Evolutionary conservation across 2,113 vertebrate species (phyloP).

Genomic region (Mobula birostris): DNA sequence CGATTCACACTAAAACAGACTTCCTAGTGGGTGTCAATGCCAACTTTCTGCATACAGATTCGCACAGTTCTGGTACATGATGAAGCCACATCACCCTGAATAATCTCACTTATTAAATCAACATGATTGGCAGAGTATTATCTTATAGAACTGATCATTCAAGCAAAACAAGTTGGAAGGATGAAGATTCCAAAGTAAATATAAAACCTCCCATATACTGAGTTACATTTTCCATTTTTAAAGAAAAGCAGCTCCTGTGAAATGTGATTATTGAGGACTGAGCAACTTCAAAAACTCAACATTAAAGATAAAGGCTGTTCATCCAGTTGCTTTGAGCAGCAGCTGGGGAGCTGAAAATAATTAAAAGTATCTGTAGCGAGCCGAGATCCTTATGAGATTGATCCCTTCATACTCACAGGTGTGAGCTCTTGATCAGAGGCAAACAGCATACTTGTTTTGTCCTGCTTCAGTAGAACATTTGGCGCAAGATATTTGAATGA

Average conservation of each 20-base stretch:
- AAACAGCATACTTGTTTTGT: background rate
- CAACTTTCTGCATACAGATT: background rate
- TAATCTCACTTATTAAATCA: background rate
- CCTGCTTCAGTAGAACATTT: background rate
- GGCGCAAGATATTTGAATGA: background rate
- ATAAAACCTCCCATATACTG: background rate
- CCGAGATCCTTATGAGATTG: background rate
- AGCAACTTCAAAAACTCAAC: background rate
- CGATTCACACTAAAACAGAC: background rate
- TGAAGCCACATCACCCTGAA: background rate
- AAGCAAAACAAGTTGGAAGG: background rate
- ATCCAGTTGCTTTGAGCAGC: conserved; percentile 12
- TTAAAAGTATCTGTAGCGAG: background rate
- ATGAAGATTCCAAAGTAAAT: conserved; percentile 16
- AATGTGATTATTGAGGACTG: background rate
- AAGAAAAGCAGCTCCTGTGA: background rate
- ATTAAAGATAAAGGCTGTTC: background rate
- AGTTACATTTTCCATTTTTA: background rate
- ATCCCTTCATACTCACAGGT: background rate
- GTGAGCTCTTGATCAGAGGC: background rate
- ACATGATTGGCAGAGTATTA: background rate
- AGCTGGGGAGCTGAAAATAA: conserved; percentile 31
- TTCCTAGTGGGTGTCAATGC: background rate
- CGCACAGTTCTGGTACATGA: background rate
- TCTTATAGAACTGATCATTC: background rate